Conservation (phyloP, 2,888 invertebrate species). For the Apotomis capreana region DNA sequence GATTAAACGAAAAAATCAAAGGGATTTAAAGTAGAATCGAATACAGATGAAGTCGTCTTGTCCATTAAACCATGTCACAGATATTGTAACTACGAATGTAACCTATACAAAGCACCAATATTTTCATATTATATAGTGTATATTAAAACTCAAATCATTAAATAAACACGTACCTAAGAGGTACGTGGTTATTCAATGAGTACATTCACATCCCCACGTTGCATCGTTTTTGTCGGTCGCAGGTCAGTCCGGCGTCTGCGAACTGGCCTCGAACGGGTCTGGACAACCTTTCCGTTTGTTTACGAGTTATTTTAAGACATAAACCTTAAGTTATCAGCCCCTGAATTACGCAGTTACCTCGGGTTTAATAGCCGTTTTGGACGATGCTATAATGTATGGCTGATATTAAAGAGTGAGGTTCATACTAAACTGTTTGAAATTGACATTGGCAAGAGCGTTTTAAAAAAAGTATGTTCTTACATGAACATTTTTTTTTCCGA, state of each 20-base stretch:
- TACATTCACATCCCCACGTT: neutral
- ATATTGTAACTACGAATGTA: no score
- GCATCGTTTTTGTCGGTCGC: neutral
- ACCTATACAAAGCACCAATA: no score
- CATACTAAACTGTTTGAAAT: constrained; percentile 1
- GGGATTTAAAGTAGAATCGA: no score
- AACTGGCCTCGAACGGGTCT: constrained; percentile 59
- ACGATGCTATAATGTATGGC: neutral
- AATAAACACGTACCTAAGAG: neutral
- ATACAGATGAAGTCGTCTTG: no score
- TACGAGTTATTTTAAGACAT: constrained; percentile 71
- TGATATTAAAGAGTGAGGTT: constrained; percentile 19
- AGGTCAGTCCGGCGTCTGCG: constrained; percentile 44
- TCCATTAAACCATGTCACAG: no score
- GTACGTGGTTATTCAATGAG: no score
- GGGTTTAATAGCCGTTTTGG: constrained; percentile 13
- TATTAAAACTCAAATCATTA: no score
- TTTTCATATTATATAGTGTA: no score
- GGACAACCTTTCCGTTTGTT: constrained; percentile 68
- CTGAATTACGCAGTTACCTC: constrained; percentile 51
- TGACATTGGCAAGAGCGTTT: neutral
- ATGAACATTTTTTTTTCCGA: no score
- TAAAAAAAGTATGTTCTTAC: no score
- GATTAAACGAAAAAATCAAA: no score
- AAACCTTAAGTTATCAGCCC: constrained; percentile 44